These are phyloP conservation scores for Chloroclystis v-ata DNA, from an alignment of 2,888 invertebrate species.

Conservation along the genomic window DNA sequence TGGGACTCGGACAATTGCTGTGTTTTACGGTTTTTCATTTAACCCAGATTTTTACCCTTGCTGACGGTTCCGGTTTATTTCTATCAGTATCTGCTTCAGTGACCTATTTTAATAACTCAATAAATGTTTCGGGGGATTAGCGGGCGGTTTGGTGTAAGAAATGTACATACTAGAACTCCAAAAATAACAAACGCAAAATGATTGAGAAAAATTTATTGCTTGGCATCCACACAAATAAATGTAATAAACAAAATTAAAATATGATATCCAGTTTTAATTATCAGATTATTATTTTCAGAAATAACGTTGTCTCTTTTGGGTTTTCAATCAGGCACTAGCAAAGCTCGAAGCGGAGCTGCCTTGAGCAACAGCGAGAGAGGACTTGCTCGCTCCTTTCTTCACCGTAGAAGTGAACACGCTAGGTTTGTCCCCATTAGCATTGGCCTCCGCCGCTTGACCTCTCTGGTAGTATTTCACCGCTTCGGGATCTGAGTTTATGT, in stretches of 20 bases:
- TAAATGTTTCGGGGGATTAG: too few relatives aligned
- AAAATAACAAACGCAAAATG: background rate
- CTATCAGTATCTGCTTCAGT: too few relatives aligned
- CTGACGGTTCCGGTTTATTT: background rate
- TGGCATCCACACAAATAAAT: background rate
- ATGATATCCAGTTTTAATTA: too few relatives aligned
- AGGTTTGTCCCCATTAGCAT: background rate
- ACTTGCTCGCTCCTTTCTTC: background rate
- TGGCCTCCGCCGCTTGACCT: background rate
- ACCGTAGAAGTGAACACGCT: background rate
- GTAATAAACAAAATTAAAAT: background rate
- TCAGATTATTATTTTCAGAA: too few relatives aligned
- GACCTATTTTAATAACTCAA: too few relatives aligned
- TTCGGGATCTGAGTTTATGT: conserved; percentile 3
- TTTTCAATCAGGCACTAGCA: conserved; percentile 7
- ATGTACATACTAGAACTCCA: too few relatives aligned
- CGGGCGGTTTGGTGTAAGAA: too few relatives aligned
- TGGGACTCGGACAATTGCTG: background rate
- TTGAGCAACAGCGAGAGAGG: background rate
- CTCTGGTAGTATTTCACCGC: background rate
- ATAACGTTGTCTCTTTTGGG: too few relatives aligned
- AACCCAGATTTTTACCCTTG: background rate
- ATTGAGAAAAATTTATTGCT: background rate
- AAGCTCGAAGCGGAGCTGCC: background rate
- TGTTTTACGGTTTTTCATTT: background rate